Percentiles rank a stretch among this genome's conserved stretches.
These are phyloP conservation scores for Elachura formosa DNA, from an alignment of 2,113 vertebrate species.

Conservation along the genomic window DNA sequence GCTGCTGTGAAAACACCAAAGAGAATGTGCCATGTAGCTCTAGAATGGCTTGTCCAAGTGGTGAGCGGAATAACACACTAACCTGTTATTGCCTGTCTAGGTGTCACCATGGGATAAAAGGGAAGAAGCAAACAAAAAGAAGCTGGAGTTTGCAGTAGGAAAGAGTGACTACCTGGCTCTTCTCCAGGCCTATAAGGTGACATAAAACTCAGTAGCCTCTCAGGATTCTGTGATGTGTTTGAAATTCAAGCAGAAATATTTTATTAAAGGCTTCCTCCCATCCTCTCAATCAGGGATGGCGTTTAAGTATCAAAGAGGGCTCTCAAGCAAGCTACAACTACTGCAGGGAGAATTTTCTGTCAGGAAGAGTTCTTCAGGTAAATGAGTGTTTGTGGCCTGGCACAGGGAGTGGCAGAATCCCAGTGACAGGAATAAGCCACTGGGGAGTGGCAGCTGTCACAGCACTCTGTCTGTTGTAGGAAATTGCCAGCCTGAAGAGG, in stretches of 20 bases:
- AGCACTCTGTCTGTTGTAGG: constrained; percentile 65
- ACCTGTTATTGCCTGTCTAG: constrained; percentile 56
- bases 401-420: neutral
- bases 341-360: constrained; percentile 94
- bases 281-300: constrained; percentile 81
- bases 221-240: neutral
- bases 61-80: neutral
- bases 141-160: constrained; percentile 85
- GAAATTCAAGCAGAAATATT: neutral
- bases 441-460: neutral
- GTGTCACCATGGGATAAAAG: constrained; percentile 95
- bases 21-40: neutral
- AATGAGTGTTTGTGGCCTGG: neutral
- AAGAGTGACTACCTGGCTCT: constrained; percentile 94
- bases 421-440: neutral
- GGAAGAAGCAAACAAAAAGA: constrained; percentile 92
- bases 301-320: constrained; percentile 77
- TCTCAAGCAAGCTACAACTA: constrained; percentile 78
- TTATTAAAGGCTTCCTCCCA: neutral
- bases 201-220: neutral
- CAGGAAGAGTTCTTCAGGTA: constrained; percentile 87
- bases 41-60: neutral
- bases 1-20: neutral
- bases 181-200: constrained; percentile 90
- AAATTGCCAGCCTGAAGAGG: constrained; percentile 92